Base-by-base conservation (phyloP, 2,888 invertebrate species). In the Stenchaetothrips biformis region DNA sequence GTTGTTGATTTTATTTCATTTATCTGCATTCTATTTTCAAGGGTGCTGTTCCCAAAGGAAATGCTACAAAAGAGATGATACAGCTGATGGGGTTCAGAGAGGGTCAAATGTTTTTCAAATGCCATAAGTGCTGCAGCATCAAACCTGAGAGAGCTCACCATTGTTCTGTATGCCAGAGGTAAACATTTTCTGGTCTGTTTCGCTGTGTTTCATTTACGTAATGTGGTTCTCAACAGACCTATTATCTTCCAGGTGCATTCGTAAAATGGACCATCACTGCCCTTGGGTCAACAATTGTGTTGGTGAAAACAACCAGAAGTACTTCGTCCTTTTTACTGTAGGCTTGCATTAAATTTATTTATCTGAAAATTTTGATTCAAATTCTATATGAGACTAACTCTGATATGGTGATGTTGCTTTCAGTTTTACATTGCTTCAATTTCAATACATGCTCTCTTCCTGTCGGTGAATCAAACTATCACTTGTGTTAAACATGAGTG, bases 241-340 rank as follows among this genome's bases (percentile, higher is more conserved):
- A 91, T 84, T 91, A 91, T 84, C 90, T 16, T 79, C 80, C 83
- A 90, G 92, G 84, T 94, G 94, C 86, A 92, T 94, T 82, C 88
- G 92, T 82, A 94, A 94, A 88, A 95, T 95, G 94, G 94, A 94
- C 85, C 94, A 94, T 86, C 94, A 95, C 85, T 95, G 94, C 88
- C 99, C 98, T 0, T 98, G 98, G 98, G 96, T 99, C 11, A 99
- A 99, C 87, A 99, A 99, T 87, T 99, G 99, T 88, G 98, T 99
- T 2, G 99, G 99, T 27, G 99, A 99, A 88, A 96, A 95, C 86
- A 99, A 99, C 89, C 99, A 99, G 89, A 99, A 99, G 88, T 99
- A 95, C 88, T 99, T 99, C 89, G 98, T 99, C 81, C 90, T 99
- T 80, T 99, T 99, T 88, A 98, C 97, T 82, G 97, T 97, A 88